phyloP scores from a whole-genome alignment of 2,888 invertebrate genomes.

The Archaeoteleia sp. region DNA sequence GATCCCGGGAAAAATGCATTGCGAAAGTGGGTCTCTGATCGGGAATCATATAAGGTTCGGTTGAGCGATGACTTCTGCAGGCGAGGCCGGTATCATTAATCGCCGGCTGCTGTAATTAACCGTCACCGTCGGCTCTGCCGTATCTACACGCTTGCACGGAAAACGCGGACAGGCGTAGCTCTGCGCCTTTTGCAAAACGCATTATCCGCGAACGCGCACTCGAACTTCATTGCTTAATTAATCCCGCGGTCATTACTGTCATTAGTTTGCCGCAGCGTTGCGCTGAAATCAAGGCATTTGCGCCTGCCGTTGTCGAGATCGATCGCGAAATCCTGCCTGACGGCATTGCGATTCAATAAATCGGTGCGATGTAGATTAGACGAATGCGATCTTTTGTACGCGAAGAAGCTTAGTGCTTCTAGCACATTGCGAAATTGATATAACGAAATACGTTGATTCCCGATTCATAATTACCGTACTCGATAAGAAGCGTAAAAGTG shows the following conservation, averaged over 20 bases:
- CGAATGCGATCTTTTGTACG: no score
- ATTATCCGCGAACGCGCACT: constrained; percentile 6
- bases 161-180: constrained; percentile 7
- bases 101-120: background rate
- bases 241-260: constrained; percentile 9
- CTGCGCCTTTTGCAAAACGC: constrained; percentile 10
- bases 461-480: no score
- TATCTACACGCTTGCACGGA: constrained; percentile 7
- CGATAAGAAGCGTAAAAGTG: no score
- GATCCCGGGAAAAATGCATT: constrained; percentile 50
- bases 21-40: constrained; percentile 54
- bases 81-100: constrained; percentile 39
- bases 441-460: no score
- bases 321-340: constrained; percentile 5
- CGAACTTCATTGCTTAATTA: constrained; percentile 13
- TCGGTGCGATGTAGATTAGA: constrained; percentile 9
- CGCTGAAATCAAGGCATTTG: constrained; percentile 1
- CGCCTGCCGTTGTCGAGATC: constrained; percentile 1
- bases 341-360: constrained; percentile 10
- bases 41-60: constrained; percentile 52
- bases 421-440: no score
- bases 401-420: no score
- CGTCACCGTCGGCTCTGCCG: background rate
- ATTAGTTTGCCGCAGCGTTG: background rate
- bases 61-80: constrained; percentile 35